phyloP scores from a whole-genome alignment of 2,113 vertebrate species.

The Brachyhypopomus gauderio region DNA sequence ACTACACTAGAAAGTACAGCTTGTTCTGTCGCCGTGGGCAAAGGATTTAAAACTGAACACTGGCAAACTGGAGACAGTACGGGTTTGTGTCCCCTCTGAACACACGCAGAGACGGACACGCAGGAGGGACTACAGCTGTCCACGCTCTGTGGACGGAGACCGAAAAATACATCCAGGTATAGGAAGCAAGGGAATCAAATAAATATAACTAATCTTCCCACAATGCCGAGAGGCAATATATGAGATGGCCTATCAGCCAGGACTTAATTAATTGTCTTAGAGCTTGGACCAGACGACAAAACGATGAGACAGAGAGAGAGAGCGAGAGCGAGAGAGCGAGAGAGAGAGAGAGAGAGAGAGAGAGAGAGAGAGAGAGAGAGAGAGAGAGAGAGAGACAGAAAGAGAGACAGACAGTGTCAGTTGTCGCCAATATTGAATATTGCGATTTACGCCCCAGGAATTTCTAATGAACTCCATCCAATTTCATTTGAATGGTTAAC shows the following conservation, averaged over 20 bases:
- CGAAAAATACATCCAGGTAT: constrained; percentile 49
- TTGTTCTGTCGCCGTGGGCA: constrained; percentile 28
- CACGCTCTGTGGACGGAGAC: constrained; percentile 13
- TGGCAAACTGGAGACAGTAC: constrained; percentile 24
- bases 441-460: constrained; percentile 64
- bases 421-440: constrained; percentile 73
- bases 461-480: constrained; percentile 73
- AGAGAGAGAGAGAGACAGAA: constrained; percentile 43
- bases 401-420: constrained; percentile 30
- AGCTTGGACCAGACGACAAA: constrained; percentile 68
- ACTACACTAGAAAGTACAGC: constrained; percentile 26
- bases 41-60: constrained; percentile 45
- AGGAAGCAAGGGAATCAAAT: constrained; percentile 51
- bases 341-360: constrained; percentile 45
- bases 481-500: constrained; percentile 74
- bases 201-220: constrained; percentile 53
- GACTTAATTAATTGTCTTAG: constrained; percentile 71
- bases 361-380: not conserved
- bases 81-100: constrained; percentile 28
- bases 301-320: constrained; percentile 56
- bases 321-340: constrained; percentile 45
- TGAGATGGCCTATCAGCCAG: constrained; percentile 58
- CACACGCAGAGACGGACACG: constrained; percentile 29
- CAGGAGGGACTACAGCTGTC: not conserved
- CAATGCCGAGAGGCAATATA: constrained; percentile 50